phyloP scores from a whole-genome alignment of 2,113 vertebrate genomes.

The Hydrolagus affinis region DNA sequence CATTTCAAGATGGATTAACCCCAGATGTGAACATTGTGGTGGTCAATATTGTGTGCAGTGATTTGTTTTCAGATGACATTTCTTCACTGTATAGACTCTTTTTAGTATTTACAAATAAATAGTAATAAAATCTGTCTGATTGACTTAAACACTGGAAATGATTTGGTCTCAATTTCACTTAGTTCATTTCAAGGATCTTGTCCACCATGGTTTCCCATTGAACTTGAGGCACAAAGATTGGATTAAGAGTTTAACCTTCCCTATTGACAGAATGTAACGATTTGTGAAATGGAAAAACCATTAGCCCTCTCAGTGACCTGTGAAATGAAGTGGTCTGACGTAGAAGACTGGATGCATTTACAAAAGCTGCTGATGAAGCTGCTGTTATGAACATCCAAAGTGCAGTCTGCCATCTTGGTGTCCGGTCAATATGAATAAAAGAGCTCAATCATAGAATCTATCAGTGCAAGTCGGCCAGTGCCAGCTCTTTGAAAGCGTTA shows the following conservation, averaged over 20 bases:
- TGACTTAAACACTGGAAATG: not conserved
- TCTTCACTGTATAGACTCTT: not conserved
- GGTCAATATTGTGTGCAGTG: not conserved
- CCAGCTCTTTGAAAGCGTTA: too few relatives aligned
- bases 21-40: not conserved
- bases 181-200: not conserved
- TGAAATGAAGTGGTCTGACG: not conserved
- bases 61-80: not conserved
- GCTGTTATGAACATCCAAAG: not conserved
- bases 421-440: not conserved
- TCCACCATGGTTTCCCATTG: not conserved
- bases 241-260: not conserved
- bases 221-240: not conserved
- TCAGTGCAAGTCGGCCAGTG: too few relatives aligned
- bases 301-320: not conserved
- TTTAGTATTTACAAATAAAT: not conserved
- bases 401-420: not conserved
- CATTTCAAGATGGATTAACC: not conserved
- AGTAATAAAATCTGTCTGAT: not conserved
- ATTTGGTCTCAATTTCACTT: slow-evolving; percentile 1
- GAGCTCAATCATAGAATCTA: not conserved
- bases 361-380: not conserved
- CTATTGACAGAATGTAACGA: not conserved
- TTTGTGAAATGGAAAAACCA: slow-evolving; percentile 9
- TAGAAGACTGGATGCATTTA: not conserved